Evolutionary conservation across 37 sponge, comb jelly and placozoan genomes (phyloP).

Genomic region (Halisarca cf. caerulea): DNA sequence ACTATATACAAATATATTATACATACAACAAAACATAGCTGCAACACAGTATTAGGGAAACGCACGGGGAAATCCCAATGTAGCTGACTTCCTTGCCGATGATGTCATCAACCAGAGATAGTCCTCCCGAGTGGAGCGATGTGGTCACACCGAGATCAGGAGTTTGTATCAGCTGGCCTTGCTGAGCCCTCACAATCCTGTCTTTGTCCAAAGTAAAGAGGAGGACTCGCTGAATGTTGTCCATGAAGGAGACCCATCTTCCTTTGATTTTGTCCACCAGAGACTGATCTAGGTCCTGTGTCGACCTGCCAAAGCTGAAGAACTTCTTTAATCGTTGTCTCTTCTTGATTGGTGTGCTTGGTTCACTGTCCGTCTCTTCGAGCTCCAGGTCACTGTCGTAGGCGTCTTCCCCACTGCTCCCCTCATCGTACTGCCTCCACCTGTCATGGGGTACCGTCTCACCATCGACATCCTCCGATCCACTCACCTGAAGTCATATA

Average conservation of each 20-base stretch:
- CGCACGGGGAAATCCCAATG: constrained; percentile 66
- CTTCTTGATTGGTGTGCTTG: background rate
- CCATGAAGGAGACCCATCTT: constrained; percentile 77
- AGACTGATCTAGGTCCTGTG: background rate
- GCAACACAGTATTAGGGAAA: too few relatives aligned
- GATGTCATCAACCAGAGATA: constrained; percentile 77
- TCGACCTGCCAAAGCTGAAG: background rate
- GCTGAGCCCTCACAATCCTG: constrained; percentile 11
- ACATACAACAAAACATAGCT: too few relatives aligned
- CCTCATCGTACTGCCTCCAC: background rate
- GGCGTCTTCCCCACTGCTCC: constrained; percentile 7
- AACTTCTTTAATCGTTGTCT: background rate
- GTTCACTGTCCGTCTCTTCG: background rate
- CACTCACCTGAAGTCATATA: background rate
- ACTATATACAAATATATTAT: too few relatives aligned
- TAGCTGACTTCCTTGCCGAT: constrained; percentile 69
- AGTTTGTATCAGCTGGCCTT: constrained; percentile 21
- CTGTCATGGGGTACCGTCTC: background rate
- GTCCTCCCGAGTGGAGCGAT: constrained; percentile 51
- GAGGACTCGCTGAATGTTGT: constrained; percentile 71
- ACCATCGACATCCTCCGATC: constrained; percentile 7
- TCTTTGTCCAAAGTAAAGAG: constrained; percentile 53
- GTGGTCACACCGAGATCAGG: constrained; percentile 31
- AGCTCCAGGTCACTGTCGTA: background rate
- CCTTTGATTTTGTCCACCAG: background rate